Evolutionary conservation across 1,140 invertebrate genomes (phyloP).

Genomic region (Fopius arisanus): DNA sequence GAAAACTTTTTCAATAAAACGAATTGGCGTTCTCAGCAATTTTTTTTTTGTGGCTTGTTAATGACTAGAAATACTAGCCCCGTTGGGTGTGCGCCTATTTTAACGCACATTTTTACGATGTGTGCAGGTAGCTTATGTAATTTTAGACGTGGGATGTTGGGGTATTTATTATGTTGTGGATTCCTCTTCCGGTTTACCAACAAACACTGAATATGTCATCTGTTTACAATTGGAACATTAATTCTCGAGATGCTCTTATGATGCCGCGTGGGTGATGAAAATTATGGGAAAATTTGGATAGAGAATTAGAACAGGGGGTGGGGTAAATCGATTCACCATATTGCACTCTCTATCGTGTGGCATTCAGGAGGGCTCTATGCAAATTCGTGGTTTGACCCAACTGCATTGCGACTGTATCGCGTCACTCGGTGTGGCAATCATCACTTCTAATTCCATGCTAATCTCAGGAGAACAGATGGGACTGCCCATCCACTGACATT

Average conservation of each 20-base stretch:
- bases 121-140: neutral
- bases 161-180: neutral
- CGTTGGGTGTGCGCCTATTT: neutral
- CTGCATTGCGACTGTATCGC: slow-evolving; percentile 11
- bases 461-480: neutral
- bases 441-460: slow-evolving; percentile 7
- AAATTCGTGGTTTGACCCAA: slow-evolving; percentile 8
- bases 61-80: too few relatives aligned
- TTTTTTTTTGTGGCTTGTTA: too few relatives aligned
- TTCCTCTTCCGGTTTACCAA: neutral
- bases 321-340: neutral
- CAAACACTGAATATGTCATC: neutral
- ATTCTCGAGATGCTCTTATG: neutral
- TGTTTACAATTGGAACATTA: neutral
- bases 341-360: neutral
- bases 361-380: slow-evolving; percentile 3
- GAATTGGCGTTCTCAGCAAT: neutral
- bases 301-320: neutral
- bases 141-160: neutral
- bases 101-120: neutral
- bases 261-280: neutral
- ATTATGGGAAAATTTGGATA: neutral
- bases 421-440: neutral
- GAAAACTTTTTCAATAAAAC: neutral
- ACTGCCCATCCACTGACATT: neutral